Conservation (phyloP, 1,140 invertebrate species). For the Diorhabda sublineata region DNA sequence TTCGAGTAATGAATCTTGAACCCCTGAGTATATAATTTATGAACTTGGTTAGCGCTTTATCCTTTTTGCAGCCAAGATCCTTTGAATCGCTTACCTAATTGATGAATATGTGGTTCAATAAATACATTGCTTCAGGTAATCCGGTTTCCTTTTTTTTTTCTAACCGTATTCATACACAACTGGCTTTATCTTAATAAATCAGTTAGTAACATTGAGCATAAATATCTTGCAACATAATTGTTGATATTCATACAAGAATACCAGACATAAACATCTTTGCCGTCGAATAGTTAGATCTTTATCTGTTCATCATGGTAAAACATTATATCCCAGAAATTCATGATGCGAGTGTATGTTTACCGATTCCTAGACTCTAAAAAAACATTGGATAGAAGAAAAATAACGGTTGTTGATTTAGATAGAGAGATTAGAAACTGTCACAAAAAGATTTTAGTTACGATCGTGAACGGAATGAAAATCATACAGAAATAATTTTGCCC, state of each 20-base stretch:
- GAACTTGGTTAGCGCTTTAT: neutral
- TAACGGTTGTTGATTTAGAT: neutral
- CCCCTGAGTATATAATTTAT: neutral
- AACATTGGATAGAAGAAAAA: neutral
- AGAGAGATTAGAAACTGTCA: neutral
- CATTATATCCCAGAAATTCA: neutral
- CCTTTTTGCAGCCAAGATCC: neutral
- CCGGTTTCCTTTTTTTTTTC: constrained; percentile 1
- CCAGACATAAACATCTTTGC: neutral
- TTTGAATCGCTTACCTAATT: neutral
- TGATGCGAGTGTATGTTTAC: neutral
- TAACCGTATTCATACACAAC: neutral
- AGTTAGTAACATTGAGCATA: neutral
- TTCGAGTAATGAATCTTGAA: neutral
- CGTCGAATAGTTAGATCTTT: constrained; percentile 1
- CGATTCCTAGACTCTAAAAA: neutral
- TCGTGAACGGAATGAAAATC: neutral
- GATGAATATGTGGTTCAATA: constrained; percentile 1
- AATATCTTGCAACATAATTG: constrained; percentile 1
- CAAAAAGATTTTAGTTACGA: neutral
- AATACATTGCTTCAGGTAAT: constrained; percentile 2
- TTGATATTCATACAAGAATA: neutral
- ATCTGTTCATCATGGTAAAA: constrained; percentile 2
- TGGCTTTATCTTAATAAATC: neutral
- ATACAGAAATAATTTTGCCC: too few species aligned